Percentiles rank a stretch among this genome's conserved stretches.
Evolutionary conservation across 2,113 vertebrate species (phyloP).

Genomic region (Climacteris rufus): DNA sequence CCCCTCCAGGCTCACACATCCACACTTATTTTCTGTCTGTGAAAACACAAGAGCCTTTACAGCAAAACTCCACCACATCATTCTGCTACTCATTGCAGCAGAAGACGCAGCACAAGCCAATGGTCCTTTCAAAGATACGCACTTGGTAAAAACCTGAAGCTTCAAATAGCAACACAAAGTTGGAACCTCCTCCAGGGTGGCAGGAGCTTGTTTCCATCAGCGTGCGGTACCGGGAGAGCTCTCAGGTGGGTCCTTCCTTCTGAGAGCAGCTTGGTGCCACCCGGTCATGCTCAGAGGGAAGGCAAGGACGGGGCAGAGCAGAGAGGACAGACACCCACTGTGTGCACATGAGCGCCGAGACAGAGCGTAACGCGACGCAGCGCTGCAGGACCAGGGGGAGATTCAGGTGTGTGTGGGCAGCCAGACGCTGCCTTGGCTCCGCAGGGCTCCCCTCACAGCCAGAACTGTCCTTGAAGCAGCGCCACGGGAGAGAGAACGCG

Average conservation of each 20-base stretch:
- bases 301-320: not conserved
- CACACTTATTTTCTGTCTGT: not conserved
- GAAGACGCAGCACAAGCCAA: not conserved
- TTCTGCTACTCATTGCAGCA: not conserved
- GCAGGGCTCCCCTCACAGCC: not conserved
- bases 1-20: not conserved
- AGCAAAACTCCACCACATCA: not conserved
- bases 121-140: not conserved
- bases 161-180: not conserved
- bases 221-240: fast-evolving
- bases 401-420: not conserved
- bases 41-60: not conserved
- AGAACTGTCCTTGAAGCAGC: not conserved
- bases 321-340: not conserved
- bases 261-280: not conserved
- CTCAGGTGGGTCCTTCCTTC: not conserved
- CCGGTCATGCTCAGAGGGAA: not conserved
- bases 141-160: not conserved
- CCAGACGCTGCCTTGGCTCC: not conserved
- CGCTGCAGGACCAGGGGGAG: not conserved
- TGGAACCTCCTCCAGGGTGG: not conserved
- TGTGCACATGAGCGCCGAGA: not conserved
- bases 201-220: not conserved
- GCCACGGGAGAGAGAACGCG: fast-evolving
- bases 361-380: fast-evolving